Conservation (phyloP, 2,888 invertebrate genomes). For the Adineta ricciae region DNA sequence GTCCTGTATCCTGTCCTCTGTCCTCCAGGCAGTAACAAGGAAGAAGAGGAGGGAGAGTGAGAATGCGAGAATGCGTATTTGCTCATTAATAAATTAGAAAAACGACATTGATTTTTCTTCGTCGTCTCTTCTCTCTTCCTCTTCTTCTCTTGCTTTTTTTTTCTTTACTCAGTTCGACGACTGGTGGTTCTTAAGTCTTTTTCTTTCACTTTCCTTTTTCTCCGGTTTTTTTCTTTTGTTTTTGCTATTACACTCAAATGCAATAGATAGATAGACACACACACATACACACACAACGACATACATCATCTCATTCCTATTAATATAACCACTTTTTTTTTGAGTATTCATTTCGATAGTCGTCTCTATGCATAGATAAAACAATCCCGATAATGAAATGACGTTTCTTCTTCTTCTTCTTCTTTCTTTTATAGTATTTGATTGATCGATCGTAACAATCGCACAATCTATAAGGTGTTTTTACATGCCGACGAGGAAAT, state of each 20-base stretch:
- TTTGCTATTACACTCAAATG: background rate
- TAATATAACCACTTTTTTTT: background rate
- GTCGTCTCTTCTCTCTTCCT: background rate
- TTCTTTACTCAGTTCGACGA: background rate
- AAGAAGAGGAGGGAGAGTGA: background rate
- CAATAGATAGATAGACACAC: background rate
- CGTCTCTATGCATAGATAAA: background rate
- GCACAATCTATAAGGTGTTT: background rate
- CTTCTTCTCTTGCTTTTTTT: background rate
- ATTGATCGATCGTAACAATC: background rate
- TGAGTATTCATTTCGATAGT: background rate
- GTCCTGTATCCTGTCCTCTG: background rate
- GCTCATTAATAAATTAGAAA: constrained; percentile 23
- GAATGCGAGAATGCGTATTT: background rate
- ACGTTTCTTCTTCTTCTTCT: background rate
- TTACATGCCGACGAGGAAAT: background rate
- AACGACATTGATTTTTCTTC: background rate
- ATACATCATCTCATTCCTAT: background rate
- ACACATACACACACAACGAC: background rate
- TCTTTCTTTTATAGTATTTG: background rate
- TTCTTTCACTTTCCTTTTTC: background rate
- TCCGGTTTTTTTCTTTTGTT: background rate
- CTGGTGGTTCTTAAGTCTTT: background rate
- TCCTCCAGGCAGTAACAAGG: background rate
- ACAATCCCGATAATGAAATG: background rate